phyloP scores from a whole-genome alignment of 1,140 invertebrate genomes.

The Anthonomus grandis region DNA sequence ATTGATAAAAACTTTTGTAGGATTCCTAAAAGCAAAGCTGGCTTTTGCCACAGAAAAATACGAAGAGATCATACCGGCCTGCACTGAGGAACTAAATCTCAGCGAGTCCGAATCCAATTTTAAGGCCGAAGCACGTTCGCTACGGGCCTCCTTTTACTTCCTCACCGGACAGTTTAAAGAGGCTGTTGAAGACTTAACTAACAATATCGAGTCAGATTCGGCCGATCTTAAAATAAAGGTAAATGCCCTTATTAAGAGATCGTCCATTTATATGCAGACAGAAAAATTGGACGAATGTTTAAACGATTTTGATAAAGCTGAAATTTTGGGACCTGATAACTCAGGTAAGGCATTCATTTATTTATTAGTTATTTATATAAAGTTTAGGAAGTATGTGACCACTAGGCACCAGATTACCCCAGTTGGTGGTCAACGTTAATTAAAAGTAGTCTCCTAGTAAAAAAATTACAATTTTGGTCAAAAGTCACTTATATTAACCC shows the following conservation, averaged over 20 bases:
- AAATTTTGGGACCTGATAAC: slow-evolving; percentile 75
- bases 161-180: slow-evolving; percentile 68
- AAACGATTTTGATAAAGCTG: slow-evolving; percentile 73
- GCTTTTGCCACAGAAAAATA: slow-evolving; percentile 68
- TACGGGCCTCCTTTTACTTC: slow-evolving; percentile 81
- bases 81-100: slow-evolving; percentile 76
- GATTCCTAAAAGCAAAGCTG: slow-evolving; percentile 63
- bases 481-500: no score
- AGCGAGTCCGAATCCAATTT: slow-evolving; percentile 53
- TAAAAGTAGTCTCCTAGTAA: no score
- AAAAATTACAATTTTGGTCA: no score
- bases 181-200: slow-evolving; percentile 68
- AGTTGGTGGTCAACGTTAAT: no score
- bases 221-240: slow-evolving; percentile 63
- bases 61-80: slow-evolving; percentile 74
- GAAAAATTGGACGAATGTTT: slow-evolving; percentile 71
- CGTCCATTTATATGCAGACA: slow-evolving; percentile 76
- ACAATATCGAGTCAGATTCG: slow-evolving; percentile 59
- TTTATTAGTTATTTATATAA: background rate
- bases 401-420: no score
- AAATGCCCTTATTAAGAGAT: slow-evolving; percentile 89
- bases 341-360: slow-evolving; percentile 67
- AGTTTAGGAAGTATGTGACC: background rate
- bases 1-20: slow-evolving; percentile 49
- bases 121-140: slow-evolving; percentile 65